Evolutionary conservation across 2,888 invertebrate species (phyloP).

Genomic region (Epistrophe grossulariae): DNA sequence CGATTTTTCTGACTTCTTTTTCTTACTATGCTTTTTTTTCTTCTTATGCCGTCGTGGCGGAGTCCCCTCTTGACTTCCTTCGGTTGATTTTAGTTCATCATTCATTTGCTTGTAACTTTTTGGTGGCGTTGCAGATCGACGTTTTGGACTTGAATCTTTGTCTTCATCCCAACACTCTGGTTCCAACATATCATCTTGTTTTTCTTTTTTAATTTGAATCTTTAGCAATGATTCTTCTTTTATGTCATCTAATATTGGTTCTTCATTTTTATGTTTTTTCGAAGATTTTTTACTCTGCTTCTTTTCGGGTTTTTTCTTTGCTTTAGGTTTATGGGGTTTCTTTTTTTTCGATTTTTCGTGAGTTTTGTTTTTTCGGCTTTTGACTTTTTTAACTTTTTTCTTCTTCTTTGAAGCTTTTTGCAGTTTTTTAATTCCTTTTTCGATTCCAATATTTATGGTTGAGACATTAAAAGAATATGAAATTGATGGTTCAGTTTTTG

Average conservation of each 20-base stretch:
- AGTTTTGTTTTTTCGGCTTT: conserved; percentile 48
- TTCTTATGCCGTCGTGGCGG: conserved; percentile 40
- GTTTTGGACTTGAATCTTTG: conserved; percentile 10
- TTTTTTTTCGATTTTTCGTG: conserved; percentile 61
- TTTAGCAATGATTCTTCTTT: background rate
- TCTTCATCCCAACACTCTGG: conserved; percentile 33
- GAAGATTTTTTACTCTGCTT: conserved; percentile 1
- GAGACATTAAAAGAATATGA: conserved; percentile 57
- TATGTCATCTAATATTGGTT: background rate
- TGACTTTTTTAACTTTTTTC: conserved; percentile 37
- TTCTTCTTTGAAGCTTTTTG: conserved; percentile 48
- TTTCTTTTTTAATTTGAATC: conserved; percentile 35
- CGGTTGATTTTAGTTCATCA: conserved; percentile 24
- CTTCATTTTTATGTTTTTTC: background rate
- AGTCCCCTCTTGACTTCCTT: background rate
- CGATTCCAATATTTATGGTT: conserved; percentile 24
- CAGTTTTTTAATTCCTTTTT: conserved; percentile 56
- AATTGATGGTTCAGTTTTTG: conserved; percentile 63
- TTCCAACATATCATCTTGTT: background rate
- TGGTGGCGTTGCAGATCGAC: conserved; percentile 52
- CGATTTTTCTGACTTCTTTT: conserved; percentile 11
- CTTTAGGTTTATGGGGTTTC: conserved; percentile 35
- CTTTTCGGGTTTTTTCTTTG: conserved; percentile 45
- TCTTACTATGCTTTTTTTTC: conserved; percentile 50
- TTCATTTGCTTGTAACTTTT: conserved; percentile 71